Percentiles rank a stretch among this genome's conserved stretches.
These are phyloP conservation scores for Temnothorax longispinosus DNA, from an alignment of 1,140 invertebrate genomes.

Conservation along the genomic window DNA sequence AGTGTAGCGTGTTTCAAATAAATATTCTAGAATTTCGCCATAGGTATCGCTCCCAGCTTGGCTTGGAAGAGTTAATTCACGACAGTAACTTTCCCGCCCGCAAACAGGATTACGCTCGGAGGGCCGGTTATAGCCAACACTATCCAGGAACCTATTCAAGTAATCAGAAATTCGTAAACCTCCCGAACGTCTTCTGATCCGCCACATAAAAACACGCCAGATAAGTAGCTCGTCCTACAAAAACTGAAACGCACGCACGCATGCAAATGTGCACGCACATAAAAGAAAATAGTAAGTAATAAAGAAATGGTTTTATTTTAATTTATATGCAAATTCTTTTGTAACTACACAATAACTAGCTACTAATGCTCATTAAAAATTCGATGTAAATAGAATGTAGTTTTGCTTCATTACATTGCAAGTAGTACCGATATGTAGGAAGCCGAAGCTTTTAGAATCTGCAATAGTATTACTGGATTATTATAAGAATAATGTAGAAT, in stretches of 20 bases:
- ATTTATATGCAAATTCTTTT: slow-evolving; percentile 19
- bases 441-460: slow-evolving; percentile 26
- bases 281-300: neutral
- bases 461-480: neutral
- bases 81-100: no score
- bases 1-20: no score
- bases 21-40: no score
- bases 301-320: neutral
- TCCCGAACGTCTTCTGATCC: no score
- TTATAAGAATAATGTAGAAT: neutral
- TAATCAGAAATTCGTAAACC: no score
- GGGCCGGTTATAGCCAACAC: no score
- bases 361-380: neutral
- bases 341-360: neutral
- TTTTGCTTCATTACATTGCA: slow-evolving; percentile 2
- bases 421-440: slow-evolving; percentile 41
- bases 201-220: no score
- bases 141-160: no score
- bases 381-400: neutral
- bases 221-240: no score
- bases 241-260: neutral
- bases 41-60: no score
- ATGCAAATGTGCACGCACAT: neutral
- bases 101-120: no score
- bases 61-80: no score